Evolutionary conservation across 2,113 vertebrate species (phyloP), one percentile per base, ranked within the genome.

Genomic region (Lagopus leucura): DNA sequence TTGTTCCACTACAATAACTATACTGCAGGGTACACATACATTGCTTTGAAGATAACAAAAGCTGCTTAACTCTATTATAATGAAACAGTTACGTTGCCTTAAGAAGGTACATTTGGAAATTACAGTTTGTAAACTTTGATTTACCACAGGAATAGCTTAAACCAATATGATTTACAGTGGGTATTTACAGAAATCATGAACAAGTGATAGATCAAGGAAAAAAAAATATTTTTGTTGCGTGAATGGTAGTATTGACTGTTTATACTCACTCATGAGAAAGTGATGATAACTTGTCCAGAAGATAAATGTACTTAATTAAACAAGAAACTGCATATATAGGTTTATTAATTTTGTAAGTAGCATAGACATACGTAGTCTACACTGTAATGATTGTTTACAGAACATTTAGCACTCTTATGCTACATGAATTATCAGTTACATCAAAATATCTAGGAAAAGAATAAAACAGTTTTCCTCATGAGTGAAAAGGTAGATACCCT

Each of bases 341-440:
- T 67, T 16, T 74, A 61, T 86, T 64, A 28, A 13, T 69, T 67
- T 72, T 92, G n/a, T 75, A 61, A 91, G 50, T 40, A 83, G 3
- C 18, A 50, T 28, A 20, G 85, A 40, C 38, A 48, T 54, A 71
- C 17, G 25, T 27, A 54, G 6, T 36, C 17, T 27, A 82, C 14
- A 4, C 24, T 79, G 54, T 84, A 88, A 81, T 82, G 83, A 48
- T 10, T 81, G 43, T 78, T 93, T 88, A 76, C 70, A 88, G 55
- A 90, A 90, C 47, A 94, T 70, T 85, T 82, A 87, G 5, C 61
- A 85, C 92, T 94, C 73, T 67, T 28, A 38, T n/a, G 14, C 43
- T 13, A 91, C 14, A 2, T 27, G 32, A 91, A 90, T 86, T 95
- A 93, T 84, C 82, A 94, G 48, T 73, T 92, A 38, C 81, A 54